A percentile compares a stretch with the other conserved stretches of the same genome.
Evolutionary conservation across 2,888 invertebrate genomes (phyloP).

Genomic region (Prosapia bicincta): DNA sequence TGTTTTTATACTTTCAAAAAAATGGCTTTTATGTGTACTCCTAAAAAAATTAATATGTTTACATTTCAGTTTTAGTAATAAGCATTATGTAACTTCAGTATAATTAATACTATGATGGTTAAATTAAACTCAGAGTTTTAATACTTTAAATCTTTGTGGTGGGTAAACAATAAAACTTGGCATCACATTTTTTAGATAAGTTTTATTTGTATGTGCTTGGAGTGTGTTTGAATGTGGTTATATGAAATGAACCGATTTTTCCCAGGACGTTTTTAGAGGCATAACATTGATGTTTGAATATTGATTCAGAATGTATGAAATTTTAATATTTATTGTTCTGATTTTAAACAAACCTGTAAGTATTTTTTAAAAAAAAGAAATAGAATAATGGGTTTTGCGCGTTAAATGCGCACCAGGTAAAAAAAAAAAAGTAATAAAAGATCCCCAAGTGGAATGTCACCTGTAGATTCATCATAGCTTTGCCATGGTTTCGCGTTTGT

Average conservation of each 20-base stretch:
- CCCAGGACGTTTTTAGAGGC: neutral
- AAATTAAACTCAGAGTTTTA: too few species aligned
- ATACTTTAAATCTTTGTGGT: too few species aligned
- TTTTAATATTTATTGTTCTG: conserved; percentile 13
- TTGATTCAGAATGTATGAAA: conserved; percentile 3
- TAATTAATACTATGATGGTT: too few species aligned
- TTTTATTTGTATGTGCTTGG: neutral
- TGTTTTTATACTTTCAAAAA: too few species aligned
- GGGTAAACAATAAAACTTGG: conserved; percentile 1
- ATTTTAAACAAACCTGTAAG: conserved; percentile 3
- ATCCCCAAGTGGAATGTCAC: neutral
- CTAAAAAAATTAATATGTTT: too few species aligned
- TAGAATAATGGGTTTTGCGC: conserved; percentile 43
- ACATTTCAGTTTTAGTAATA: too few species aligned
- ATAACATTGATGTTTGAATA: conserved; percentile 14
- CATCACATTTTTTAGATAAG: neutral
- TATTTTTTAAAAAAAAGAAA: neutral
- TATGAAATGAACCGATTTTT: too few species aligned
- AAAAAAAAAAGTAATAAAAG: conserved; percentile 25
- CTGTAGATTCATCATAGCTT: neutral
- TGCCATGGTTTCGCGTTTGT: conserved; percentile 16
- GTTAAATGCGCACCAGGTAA: conserved; percentile 56
- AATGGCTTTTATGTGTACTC: too few species aligned
- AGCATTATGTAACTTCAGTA: too few species aligned
- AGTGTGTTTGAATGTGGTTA: too few species aligned